Base-by-base conservation (phyloP, 1,140 invertebrate species). In the Episyrphus balteatus region DNA sequence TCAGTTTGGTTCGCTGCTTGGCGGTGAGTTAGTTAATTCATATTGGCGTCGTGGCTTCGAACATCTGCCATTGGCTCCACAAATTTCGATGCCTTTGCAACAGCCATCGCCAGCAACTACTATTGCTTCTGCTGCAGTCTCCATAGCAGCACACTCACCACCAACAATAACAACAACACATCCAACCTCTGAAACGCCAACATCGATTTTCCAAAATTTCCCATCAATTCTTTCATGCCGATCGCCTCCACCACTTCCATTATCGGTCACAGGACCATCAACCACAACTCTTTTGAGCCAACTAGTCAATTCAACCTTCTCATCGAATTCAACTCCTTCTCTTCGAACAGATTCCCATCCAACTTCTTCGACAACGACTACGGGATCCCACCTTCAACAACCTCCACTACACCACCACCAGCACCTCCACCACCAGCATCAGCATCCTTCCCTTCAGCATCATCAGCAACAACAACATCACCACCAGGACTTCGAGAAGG, bases 11-110 rank as follows among this genome's bases (percentile, higher is more conserved):
- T 77, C 77, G 37, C 74, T 84, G 51, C 72, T 85, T 47, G 82
- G 82, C 57, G 82, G 86, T 69, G 83, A 86, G 65, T 82, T 86
- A 53, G 82, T 84, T 52, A 81, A 82, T 53, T 82, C 46, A 41
- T 66, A 83, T 63, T 86, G 83, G 82, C 75, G 83, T 61, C 75
- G 81, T 56, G 78, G 77, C 54, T 73, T 84, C 57, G 81, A 84
- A 67, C 21, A 26, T 8, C 71, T 77, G 45, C 76, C 76, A 52
- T 75, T 79, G 58, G 70, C 79, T 47, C 31, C 37, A 38, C 39
- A 19, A 52, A 34, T 42, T 14, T 37, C 36, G 36, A 13, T 42
- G 40, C 40, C 31, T 48, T 42, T 8, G 40, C 19, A n/a, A 43
- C 49, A 43, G 36, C 53, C 46, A 41, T 33, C n/a, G 18, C 17